Base-by-base conservation (phyloP, 2,797 vertebrate species). In the Pogonophryne albipinna region DNA sequence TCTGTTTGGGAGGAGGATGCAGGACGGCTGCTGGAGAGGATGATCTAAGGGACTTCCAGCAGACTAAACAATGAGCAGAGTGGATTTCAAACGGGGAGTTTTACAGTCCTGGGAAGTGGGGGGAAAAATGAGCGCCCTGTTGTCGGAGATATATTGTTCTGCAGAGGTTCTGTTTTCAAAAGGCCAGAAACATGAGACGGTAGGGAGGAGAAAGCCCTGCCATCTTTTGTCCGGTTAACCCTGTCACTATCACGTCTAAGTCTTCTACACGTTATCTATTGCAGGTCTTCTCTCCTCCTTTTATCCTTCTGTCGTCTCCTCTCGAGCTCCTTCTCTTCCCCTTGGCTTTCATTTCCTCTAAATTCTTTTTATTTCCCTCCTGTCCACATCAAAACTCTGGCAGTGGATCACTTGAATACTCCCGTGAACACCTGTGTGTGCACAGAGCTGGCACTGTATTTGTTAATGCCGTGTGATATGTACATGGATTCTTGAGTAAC, bases 41-140 rank as follows among this genome's bases (percentile, higher is more conserved):
- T 87, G 91, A 92, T 94, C 91, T 91, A 90, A 93, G 86, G 87
- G 84, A 89, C 81, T 79, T 88, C 90, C 71, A 81, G 83, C 83
- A 94, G 92, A 95, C 93, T 94, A 95, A 95, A 95, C 93, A 94
- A 92, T 91, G 78, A 78, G 53, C 85, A 76, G 84, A 93, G 86
- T 85, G 86, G 89, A 90, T 91, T 91, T 92, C 90, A 92, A 90
- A 93, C 76, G 55, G 88, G 71, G 87, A 72, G 76, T 90, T 91
- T 92, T 87, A 90, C 74, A 83, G 86, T 79, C 78, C 77, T 84
- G 84, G 87, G 85, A 86, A 81, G 78, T 74, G 73, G 65, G 82
- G 27, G 27, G 4, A 1, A 85, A 90, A 93, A 89, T 79, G 86
- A 91, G 89, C 80, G 85, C 74, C 60, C 79, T 81, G 84, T 89